Base-by-base conservation (phyloP, 2,888 invertebrate genomes). In the Scotopteryx bipunctaria region DNA sequence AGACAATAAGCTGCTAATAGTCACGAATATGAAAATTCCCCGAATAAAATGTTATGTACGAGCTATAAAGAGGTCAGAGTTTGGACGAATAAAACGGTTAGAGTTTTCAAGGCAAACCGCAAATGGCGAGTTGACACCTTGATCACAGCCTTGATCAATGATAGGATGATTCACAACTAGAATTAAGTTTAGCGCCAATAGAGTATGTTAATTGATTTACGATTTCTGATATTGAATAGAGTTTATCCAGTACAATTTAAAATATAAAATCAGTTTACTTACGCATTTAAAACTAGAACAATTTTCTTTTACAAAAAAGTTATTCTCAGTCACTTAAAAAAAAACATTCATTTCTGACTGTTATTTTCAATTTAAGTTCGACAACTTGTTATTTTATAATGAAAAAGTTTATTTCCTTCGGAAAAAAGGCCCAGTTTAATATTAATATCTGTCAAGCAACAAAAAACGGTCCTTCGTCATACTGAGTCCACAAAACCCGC, bases 391-490 rank as follows among this genome's bases (percentile, higher is more conserved):
- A n/a, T 38, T 15, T n/a, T 14, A 4, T 11, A 5, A 15, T 15
- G 49, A 37, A 46, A 46, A 55, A 46, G 36, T 42, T 48, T 55
- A 49, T 43, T 40, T 35, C 33, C 5, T 32, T 17, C 35, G 35
- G 16, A 3, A 46, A 45, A 52, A 43, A 16, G n/a, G 41, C 14
- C 31, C 45, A 14, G 48, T 49, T 53, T 46, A 56, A 36, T 59
- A 55, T 55, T 47, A 50, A 54, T 56, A 46, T 43, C 55, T 49
- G 51, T 51, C 56, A 54, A 43, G 40, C 48, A 45, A 45, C 44
- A 54, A 51, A 56, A 52, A 53, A 47, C 16, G 45, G 41, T 48
- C 53, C 50, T 51, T 48, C 56, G 51, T 59, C 56, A 56, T 40
- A 19, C 35, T 21, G 35, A 29, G 21, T 21, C 4, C 1, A 40